phyloP scores from a whole-genome alignment of 2,797 vertebrate genomes.

The Leptatherina wallacei region DNA sequence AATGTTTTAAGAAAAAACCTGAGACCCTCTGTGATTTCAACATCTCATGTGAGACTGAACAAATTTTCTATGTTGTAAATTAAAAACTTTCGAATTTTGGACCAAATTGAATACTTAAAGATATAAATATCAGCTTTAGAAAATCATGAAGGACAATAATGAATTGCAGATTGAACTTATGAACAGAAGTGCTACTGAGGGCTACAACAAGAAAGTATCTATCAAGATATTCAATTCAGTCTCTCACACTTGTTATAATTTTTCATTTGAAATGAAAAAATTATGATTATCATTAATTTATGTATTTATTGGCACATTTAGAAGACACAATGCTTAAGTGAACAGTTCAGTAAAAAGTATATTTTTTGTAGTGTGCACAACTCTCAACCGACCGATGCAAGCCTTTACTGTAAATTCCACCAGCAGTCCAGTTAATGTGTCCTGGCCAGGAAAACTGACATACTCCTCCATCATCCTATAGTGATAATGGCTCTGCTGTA shows the following conservation, averaged over 20 bases:
- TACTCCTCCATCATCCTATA: conserved; percentile 54
- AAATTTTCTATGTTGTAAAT: background rate
- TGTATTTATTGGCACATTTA: background rate
- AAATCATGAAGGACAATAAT: background rate
- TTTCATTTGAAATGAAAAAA: background rate
- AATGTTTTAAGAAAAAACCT: background rate
- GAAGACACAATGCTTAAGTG: background rate
- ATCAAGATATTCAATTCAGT: background rate
- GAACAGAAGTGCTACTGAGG: background rate
- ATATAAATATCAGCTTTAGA: background rate
- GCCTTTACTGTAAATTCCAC: conserved; percentile 74
- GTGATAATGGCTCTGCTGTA: conserved; percentile 39
- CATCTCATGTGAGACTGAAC: background rate
- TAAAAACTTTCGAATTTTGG: background rate
- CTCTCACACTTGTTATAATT: background rate
- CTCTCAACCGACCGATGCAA: conserved; percentile 50
- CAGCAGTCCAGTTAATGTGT: conserved; percentile 71
- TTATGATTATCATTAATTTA: background rate
- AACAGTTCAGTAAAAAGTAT: conserved; percentile 14
- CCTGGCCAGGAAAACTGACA: conserved; percentile 62
- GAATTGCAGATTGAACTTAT: background rate
- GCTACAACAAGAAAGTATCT: background rate
- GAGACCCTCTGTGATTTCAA: background rate
- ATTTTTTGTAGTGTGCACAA: conserved; percentile 67
- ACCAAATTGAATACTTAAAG: background rate